These are phyloP conservation scores for Strigamia transsilvanica DNA, from an alignment of 2,888 invertebrate genomes.

Conservation along the genomic window DNA sequence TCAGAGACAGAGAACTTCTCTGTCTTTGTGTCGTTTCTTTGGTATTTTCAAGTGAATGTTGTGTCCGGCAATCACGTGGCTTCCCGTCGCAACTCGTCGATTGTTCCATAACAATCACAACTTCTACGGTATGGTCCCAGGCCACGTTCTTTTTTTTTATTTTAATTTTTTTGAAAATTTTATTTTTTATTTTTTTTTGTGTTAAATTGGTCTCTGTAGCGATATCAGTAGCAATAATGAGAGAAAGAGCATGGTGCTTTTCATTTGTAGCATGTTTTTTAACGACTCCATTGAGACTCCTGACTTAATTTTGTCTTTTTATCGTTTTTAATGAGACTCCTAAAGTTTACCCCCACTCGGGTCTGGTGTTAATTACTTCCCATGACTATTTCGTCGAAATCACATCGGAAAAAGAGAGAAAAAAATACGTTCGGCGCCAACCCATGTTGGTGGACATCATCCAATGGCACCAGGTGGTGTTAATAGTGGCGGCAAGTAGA, in stretches of 20 bases:
- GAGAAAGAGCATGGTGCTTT: background rate
- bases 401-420: background rate
- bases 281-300: background rate
- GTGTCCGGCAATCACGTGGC: too few relatives aligned
- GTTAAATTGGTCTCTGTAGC: conserved; percentile 3
- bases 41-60: too few relatives aligned
- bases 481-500: background rate
- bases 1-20: too few relatives aligned
- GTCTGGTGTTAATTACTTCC: background rate
- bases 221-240: conserved; percentile 20
- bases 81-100: too few relatives aligned
- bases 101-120: too few relatives aligned
- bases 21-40: too few relatives aligned
- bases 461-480: conserved; percentile 7
- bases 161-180: background rate
- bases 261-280: conserved; percentile 8
- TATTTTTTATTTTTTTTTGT: background rate
- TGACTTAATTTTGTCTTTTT: background rate
- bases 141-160: too few relatives aligned
- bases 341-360: background rate
- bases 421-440: background rate
- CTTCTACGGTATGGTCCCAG: too few relatives aligned
- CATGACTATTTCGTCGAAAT: background rate
- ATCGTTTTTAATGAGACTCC: background rate
- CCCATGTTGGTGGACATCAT: background rate